Evolutionary conservation across 2,113 vertebrate species (phyloP).

Genomic region (Gnathonemus longibarbis): DNA sequence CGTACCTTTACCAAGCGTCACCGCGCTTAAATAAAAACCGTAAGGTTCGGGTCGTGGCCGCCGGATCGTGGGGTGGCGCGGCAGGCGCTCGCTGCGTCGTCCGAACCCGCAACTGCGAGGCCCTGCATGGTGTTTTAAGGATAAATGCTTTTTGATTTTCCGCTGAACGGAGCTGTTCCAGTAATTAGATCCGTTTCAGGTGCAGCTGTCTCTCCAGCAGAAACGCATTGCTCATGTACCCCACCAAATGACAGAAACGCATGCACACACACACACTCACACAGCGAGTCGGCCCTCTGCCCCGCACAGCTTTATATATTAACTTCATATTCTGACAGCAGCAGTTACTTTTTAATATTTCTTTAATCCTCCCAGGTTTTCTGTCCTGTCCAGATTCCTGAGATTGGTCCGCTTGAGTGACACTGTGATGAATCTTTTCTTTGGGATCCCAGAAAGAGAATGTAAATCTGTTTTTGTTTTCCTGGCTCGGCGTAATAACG

Average conservation of each 20-base stretch:
- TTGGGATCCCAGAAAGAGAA: slow-evolving; percentile 19
- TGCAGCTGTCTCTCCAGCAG: background rate
- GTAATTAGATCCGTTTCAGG: background rate
- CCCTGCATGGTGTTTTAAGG: background rate
- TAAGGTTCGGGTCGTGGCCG: background rate
- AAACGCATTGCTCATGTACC: background rate
- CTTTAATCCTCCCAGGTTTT: slow-evolving; percentile 30
- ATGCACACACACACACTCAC: background rate
- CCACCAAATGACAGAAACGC: background rate
- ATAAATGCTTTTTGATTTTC: background rate
- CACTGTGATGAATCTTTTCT: slow-evolving; percentile 22
- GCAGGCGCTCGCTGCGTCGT: background rate
- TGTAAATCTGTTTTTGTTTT: slow-evolving; percentile 32
- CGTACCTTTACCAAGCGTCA: background rate
- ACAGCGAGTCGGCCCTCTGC: background rate
- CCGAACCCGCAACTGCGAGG: background rate
- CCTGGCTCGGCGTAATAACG: slow-evolving; percentile 16
- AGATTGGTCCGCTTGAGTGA: slow-evolving; percentile 28
- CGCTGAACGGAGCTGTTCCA: background rate
- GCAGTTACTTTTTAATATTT: background rate
- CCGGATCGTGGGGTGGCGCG: background rate
- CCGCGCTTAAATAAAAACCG: background rate
- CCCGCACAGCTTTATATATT: background rate
- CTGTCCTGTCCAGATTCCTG: slow-evolving; percentile 21
- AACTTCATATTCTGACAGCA: slow-evolving; percentile 8